Base-by-base conservation (phyloP, 2,888 invertebrate species). In the Caenorhabditis auriculariae region DNA sequence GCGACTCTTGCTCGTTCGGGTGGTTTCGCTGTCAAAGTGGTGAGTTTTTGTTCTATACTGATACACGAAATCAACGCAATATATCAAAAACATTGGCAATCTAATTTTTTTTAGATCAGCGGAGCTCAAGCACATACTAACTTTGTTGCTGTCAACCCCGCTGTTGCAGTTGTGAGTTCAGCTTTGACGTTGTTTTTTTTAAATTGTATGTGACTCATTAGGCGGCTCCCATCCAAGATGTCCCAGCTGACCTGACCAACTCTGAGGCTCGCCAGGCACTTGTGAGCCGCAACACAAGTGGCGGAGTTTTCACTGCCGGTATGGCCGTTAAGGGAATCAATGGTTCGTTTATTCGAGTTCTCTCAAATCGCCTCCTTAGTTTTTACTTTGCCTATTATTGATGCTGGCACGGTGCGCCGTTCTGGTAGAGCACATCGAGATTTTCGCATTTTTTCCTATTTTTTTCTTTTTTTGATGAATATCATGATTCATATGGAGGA, bases 1-100 rank as follows among this genome's bases (percentile, higher is more conserved):
- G 63, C 72, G 46, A 66, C 74, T 45, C 72, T 74, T 54, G 67
- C 70, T 46, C 57, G 74, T 52, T 67, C 74, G 35, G 72, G 72
- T 59, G 68, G 62, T 51, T 62, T 67, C 39, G 72, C 70, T 27
- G 56, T 66, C 28, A 74, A 74, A 66, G 61, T 72, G 48, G 74
- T 74, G 27, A 54, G 70, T 54, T 44, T 59, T 55, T 32, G 7
- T 9, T 32, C 15, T 32, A 9, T 32, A 32, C 7, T 9, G 32
- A 32, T 9, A 32, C 7, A 32, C 15, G 7, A 32, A 32, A 9
- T 32, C 32, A 7, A 32, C 32, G 15, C 7, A 38, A 38, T 7
- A 38, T 17, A 38, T 6, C 38, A 17, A 19, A 42, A 42, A 5
- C 17, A 42, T 42, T 21, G 43, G 28, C n/a, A 43, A 35, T 32